Conservation (phyloP, 2,888 invertebrate species). For the Clusia tigrina region DNA sequence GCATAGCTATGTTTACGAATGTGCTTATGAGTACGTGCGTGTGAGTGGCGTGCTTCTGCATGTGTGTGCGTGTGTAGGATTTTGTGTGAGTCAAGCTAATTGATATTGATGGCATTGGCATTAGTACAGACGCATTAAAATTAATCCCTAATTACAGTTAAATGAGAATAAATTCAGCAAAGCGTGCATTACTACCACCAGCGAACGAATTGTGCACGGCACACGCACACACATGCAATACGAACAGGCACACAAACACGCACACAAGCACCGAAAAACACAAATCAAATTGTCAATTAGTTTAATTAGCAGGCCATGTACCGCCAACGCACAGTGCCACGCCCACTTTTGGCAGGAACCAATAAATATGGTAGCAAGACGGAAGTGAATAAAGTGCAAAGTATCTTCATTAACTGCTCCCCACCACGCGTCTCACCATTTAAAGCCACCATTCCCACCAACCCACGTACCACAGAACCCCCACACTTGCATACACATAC, state of each 20-base stretch:
- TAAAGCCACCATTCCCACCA: too few species aligned
- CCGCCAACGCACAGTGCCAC: not conserved
- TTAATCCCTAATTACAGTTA: conserved; percentile 42
- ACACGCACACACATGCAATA: not conserved
- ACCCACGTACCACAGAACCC: too few species aligned
- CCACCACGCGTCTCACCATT: too few species aligned
- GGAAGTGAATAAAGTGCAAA: too few species aligned
- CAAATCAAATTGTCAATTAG: conserved; percentile 34
- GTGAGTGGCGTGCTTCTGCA: conserved; percentile 12
- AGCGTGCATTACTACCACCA: conserved; percentile 35
- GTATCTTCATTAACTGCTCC: too few species aligned
- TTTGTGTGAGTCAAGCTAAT: conserved; percentile 31
- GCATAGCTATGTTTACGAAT: too few species aligned
- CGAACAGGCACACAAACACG: not conserved
- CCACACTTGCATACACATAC: too few species aligned
- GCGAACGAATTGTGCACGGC: conserved; percentile 15
- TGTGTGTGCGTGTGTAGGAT: not conserved
- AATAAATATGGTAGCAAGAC: too few species aligned
- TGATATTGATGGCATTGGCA: conserved; percentile 41
- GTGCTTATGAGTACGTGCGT: too few species aligned
- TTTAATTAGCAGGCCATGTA: conserved; percentile 39
- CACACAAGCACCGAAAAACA: not conserved
- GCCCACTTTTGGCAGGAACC: not conserved
- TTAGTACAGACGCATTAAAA: conserved; percentile 40
- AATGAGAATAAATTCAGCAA: conserved; percentile 41